Percentiles rank a stretch among this genome's conserved stretches.
Evolutionary conservation across 2,797 vertebrate genomes (phyloP).

Genomic region (Sebastes kiyomatsui): DNA sequence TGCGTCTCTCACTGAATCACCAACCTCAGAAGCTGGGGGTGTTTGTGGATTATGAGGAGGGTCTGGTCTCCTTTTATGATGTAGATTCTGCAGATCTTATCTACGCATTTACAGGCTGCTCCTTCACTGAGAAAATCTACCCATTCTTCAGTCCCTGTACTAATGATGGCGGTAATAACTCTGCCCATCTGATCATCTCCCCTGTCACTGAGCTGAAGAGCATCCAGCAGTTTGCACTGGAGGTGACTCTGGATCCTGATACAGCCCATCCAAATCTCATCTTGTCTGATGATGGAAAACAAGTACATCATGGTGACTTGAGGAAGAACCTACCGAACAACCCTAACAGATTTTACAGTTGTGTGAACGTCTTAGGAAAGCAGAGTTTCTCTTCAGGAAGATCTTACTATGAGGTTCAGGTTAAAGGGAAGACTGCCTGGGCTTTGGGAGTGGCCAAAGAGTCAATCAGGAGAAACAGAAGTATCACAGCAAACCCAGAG

Average conservation of each 20-base stretch:
- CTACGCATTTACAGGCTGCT: too few species aligned
- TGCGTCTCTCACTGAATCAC: not conserved
- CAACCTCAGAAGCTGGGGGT: too few species aligned
- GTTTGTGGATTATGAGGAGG: too few species aligned
- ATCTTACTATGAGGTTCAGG: too few species aligned
- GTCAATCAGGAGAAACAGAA: not conserved
- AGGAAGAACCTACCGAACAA: not conserved
- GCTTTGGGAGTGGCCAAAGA: too few species aligned
- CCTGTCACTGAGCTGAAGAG: not conserved
- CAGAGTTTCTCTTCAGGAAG: too few species aligned
- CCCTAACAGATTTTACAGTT: accelerated
- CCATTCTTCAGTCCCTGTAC: not conserved
- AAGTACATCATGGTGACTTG: too few species aligned
- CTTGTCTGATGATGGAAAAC: too few species aligned
- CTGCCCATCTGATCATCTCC: not conserved
- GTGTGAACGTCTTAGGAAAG: too few species aligned
- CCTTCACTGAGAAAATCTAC: not conserved
- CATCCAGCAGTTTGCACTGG: not conserved
- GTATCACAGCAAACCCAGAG: not conserved
- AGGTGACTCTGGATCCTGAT: slow-evolving; percentile 5
- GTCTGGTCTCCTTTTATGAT: too few species aligned
- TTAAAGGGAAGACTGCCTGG: too few species aligned
- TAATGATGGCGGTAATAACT: not conserved
- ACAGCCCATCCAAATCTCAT: slow-evolving; percentile 3
- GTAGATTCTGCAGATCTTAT: too few species aligned